These are phyloP conservation scores for Falco punctatus DNA, from an alignment of 2,113 vertebrate species.

Conservation along the genomic window DNA sequence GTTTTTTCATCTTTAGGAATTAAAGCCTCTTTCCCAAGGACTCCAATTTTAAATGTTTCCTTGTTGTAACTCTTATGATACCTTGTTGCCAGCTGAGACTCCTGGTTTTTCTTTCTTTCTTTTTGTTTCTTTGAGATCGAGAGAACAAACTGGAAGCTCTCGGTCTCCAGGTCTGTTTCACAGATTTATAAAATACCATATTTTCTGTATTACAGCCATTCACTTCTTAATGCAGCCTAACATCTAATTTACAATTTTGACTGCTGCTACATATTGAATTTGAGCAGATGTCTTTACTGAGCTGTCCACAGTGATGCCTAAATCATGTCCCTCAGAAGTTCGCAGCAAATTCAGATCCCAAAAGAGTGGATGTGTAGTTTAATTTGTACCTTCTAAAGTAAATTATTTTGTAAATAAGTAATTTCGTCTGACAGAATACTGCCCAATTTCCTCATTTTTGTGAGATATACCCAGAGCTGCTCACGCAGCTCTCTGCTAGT, in stretches of 20 bases:
- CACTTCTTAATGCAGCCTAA: constrained; percentile 51
- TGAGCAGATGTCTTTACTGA: constrained; percentile 55
- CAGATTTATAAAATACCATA: constrained; percentile 58
- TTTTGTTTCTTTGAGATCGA: constrained; percentile 33
- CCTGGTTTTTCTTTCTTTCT: not conserved
- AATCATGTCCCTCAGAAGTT: not conserved
- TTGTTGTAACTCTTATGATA: constrained; percentile 10
- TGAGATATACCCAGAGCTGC: not conserved
- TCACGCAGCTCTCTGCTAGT: not conserved
- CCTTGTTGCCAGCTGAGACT: constrained; percentile 11
- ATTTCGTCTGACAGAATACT: not conserved
- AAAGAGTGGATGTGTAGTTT: not conserved
- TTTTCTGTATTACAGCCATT: constrained; percentile 44
- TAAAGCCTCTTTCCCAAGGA: constrained; percentile 1
- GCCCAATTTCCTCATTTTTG: not conserved
- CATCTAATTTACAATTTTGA: constrained; percentile 64
- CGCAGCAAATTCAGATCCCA: not conserved
- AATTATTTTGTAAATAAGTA: not conserved
- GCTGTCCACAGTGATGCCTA: constrained; percentile 1
- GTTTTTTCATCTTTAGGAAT: constrained; percentile 36
- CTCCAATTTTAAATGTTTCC: constrained; percentile 11
- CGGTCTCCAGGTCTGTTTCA: constrained; percentile 26
- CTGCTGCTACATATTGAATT: constrained; percentile 47
- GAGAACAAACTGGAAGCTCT: constrained; percentile 30
- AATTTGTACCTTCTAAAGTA: not conserved